Percentiles rank a stretch among this genome's conserved stretches.
Evolutionary conservation across 2,888 invertebrate species (phyloP).

Genomic region (Unio pictorum): DNA sequence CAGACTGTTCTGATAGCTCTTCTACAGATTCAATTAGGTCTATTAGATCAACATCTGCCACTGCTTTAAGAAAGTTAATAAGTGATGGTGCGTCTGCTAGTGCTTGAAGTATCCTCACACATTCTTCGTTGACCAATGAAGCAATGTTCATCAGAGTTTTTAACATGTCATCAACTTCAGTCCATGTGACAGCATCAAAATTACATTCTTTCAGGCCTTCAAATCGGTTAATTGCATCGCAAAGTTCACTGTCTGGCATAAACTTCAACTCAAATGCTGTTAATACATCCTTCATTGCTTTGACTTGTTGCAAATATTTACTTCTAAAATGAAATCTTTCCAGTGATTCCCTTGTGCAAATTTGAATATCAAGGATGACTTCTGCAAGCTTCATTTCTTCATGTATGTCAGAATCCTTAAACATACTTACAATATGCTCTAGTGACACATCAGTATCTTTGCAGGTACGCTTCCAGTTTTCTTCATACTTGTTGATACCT

Average conservation of each 20-base stretch:
- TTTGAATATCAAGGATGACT: no score
- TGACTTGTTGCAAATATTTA: conserved; percentile 5
- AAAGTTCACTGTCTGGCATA: conserved; percentile 7
- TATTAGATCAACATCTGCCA: conserved; percentile 41
- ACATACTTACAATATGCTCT: conserved; percentile 4
- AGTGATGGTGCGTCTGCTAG: conserved; percentile 19
- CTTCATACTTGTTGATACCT: conserved; percentile 10
- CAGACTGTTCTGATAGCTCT: conserved; percentile 47
- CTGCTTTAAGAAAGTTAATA: conserved; percentile 26
- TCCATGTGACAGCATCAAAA: conserved; percentile 6
- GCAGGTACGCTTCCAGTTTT: conserved; percentile 16
- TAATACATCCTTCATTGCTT: conserved; percentile 6
- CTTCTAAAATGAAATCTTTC: no score
- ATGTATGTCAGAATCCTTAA: neutral
- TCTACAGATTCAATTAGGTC: conserved; percentile 50
- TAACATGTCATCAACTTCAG: conserved; percentile 13
- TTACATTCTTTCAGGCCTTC: conserved; percentile 9
- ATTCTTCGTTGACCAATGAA: conserved; percentile 9
- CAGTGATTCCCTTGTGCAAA: no score
- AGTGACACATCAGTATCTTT: conserved; percentile 8
- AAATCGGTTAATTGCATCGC: conserved; percentile 21
- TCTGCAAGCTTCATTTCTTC: no score
- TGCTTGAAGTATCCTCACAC: conserved; percentile 17
- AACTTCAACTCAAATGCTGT: conserved; percentile 1
- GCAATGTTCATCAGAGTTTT: conserved; percentile 17